A percentile compares a stretch with the other conserved stretches of the same genome.
Conservation (phyloP, 2,888 invertebrate species). For the Pharmacophagus antenor region DNA sequence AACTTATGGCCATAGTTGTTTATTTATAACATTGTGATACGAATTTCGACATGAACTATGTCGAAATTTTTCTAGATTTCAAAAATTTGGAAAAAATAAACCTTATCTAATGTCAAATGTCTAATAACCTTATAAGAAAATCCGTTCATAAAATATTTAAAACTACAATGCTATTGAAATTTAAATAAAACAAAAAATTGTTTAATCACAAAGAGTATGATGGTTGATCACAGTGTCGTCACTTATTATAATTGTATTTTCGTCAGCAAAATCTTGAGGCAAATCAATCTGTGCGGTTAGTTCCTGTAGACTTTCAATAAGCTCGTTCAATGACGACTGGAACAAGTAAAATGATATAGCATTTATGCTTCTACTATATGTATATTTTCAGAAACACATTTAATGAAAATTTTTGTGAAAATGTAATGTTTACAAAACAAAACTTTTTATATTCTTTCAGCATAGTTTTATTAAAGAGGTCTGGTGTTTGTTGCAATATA, state of each 20-base stretch:
- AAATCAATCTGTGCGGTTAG: slow-evolving; percentile 67
- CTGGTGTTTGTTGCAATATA: too few relatives aligned
- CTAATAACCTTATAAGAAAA: too few relatives aligned
- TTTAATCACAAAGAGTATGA: slow-evolving; percentile 64
- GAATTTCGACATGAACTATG: neutral
- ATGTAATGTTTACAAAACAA: too few relatives aligned
- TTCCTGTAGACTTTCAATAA: slow-evolving; percentile 66
- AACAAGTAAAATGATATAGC: slow-evolving; percentile 26
- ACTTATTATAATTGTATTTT: slow-evolving; percentile 62
- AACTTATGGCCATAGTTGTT: neutral
- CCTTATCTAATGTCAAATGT: too few relatives aligned
- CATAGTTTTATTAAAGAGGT: too few relatives aligned
- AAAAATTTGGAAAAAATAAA: too few relatives aligned
- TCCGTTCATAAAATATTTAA: neutral
- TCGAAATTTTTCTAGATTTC: neutral
- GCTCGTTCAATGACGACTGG: slow-evolving; percentile 60
- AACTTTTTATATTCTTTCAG: too few relatives aligned
- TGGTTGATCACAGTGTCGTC: slow-evolving; percentile 69
- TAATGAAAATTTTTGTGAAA: neutral
- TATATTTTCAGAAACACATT: neutral
- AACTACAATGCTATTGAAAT: neutral
- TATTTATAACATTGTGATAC: neutral
- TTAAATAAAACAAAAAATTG: slow-evolving; percentile 1
- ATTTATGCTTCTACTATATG: neutral
- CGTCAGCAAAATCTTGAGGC: slow-evolving; percentile 63